Percentiles rank a stretch among this genome's conserved stretches.
These are phyloP conservation scores for Caenorhabditis tropicalis DNA, from an alignment of 1,140 invertebrate genomes.

Conservation along the genomic window DNA sequence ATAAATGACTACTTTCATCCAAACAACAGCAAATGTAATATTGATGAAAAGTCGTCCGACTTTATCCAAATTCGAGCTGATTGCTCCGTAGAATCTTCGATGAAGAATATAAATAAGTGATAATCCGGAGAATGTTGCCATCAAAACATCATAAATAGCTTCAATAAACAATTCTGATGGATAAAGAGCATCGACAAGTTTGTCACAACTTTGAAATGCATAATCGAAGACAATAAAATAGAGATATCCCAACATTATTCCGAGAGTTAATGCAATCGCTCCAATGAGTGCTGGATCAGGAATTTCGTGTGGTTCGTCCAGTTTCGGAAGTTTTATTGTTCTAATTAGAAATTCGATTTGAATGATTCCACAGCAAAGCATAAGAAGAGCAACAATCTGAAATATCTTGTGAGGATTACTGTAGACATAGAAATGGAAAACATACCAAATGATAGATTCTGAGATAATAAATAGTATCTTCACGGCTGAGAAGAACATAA, in stretches of 20 bases:
- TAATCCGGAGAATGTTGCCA: constrained; percentile 67
- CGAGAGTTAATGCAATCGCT: constrained; percentile 66
- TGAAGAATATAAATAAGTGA: constrained; percentile 67
- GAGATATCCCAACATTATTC: constrained; percentile 68
- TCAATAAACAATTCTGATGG: constrained; percentile 64
- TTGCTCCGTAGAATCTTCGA: constrained; percentile 68
- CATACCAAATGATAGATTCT: constrained; percentile 68
- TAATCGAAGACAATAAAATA: constrained; percentile 72
- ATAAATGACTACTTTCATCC: constrained; percentile 71
- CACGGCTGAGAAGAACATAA: constrained; percentile 66
- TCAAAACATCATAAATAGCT: constrained; percentile 63
- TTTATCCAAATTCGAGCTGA: constrained; percentile 67
- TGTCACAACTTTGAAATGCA: constrained; percentile 68
- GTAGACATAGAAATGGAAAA: constrained; percentile 22
- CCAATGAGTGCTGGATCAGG: constrained; percentile 69
- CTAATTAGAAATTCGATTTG: constrained; percentile 65
- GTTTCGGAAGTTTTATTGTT: constrained; percentile 63
- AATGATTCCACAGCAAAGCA: constrained; percentile 63
- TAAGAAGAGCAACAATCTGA: constrained; percentile 58
- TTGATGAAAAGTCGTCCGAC: constrained; percentile 69
- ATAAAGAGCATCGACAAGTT: constrained; percentile 68
- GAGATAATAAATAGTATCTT: constrained; percentile 69
- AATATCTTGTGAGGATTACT: background rate
- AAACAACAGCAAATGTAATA: constrained; percentile 67
- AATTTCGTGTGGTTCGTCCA: constrained; percentile 67